Conservation (phyloP, 2,113 vertebrate species). For the Microtus montanus region DNA sequence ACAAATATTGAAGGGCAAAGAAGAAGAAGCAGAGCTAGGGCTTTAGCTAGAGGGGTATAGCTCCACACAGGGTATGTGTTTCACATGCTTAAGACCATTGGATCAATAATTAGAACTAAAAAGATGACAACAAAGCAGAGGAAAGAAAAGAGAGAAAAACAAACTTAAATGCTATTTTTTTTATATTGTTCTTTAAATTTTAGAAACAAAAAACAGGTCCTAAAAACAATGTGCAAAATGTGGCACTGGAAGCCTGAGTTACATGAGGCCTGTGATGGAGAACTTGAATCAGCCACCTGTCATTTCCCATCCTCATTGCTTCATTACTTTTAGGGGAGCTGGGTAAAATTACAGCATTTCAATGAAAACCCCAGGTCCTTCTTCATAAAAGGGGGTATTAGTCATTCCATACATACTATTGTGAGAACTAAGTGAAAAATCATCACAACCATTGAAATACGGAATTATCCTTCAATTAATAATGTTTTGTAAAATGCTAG, state of each 20-base stretch:
- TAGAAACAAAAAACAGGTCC: neutral
- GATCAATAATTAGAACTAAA: neutral
- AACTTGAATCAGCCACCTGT: neutral
- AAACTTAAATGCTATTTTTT: neutral
- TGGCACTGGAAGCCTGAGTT: neutral
- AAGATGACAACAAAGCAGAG: neutral
- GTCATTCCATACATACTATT: neutral
- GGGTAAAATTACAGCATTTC: neutral
- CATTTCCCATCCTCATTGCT: neutral
- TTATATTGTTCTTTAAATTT: neutral
- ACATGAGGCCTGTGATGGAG: neutral
- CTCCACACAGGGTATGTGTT: neutral
- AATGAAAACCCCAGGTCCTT: neutral
- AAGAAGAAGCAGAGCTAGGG: neutral
- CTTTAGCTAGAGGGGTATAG: neutral
- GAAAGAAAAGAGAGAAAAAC: neutral
- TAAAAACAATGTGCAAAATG: neutral
- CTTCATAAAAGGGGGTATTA: neutral
- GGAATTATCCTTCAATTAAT: neutral
- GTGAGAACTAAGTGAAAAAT: neutral
- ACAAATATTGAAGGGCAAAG: neutral
- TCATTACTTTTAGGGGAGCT: neutral
- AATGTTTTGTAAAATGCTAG: neutral
- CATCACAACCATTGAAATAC: neutral
- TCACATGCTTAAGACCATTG: neutral